A percentile compares a stretch with the other conserved stretches of the same genome.
Conservation (phyloP, 2,797 vertebrate genomes). For the Micromesistius poutassou region DNA sequence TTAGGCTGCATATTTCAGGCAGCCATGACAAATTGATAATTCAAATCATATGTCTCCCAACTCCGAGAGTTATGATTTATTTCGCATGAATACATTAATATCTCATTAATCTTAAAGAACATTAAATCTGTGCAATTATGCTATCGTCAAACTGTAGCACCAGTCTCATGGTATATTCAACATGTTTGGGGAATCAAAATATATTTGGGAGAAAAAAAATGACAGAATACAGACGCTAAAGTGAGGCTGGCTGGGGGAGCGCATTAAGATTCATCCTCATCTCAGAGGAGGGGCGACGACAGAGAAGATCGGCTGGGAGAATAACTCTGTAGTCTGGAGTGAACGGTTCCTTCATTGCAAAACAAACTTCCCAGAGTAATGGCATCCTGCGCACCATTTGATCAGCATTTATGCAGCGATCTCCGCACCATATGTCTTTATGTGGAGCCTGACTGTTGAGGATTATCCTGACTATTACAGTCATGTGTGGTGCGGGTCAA, state of each 20-base stretch:
- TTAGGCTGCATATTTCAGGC: conserved; percentile 43
- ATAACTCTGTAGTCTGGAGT: neutral
- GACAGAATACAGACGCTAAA: conserved; percentile 40
- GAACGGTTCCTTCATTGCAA: neutral
- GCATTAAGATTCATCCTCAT: neutral
- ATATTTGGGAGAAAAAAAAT: conserved; percentile 30
- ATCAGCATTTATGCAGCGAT: neutral
- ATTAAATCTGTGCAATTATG: conserved; percentile 70
- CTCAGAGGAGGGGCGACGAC: neutral
- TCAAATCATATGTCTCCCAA: conserved; percentile 69
- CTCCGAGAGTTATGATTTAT: conserved; percentile 68
- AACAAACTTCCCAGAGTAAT: neutral
- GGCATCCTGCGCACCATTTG: neutral
- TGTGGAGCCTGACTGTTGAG: neutral
- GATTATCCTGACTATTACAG: neutral
- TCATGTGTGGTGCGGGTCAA: neutral
- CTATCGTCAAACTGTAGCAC: conserved; percentile 45
- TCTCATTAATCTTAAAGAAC: conserved; percentile 70
- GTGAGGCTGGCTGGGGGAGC: neutral
- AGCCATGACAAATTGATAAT: conserved; percentile 66
- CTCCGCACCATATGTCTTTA: neutral
- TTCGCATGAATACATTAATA: conserved; percentile 67
- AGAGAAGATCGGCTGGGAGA: neutral
- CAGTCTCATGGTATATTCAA: conserved; percentile 73
- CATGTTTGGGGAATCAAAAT: conserved; percentile 70